phyloP scores from a whole-genome alignment of 2,888 invertebrate genomes.

The Tanypteryx hageni region DNA sequence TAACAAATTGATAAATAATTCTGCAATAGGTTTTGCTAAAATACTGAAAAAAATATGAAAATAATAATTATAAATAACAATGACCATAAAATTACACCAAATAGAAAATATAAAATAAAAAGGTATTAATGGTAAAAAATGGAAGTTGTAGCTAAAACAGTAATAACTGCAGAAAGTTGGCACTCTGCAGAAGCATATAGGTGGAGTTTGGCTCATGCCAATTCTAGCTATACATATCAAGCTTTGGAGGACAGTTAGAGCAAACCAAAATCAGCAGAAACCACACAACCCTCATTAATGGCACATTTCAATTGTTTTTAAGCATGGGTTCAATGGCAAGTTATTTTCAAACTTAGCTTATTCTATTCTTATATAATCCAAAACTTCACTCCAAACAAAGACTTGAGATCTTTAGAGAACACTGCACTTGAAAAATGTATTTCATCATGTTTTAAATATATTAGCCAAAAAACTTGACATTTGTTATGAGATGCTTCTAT shows the following conservation, averaged over 20 bases:
- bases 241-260: slow-evolving; percentile 48
- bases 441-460: slow-evolving; percentile 37
- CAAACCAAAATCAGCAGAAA: slow-evolving; percentile 65
- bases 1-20: slow-evolving; percentile 16
- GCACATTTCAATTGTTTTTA: slow-evolving; percentile 62
- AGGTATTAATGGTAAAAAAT: slow-evolving; percentile 21
- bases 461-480: slow-evolving; percentile 42
- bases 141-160: slow-evolving; percentile 14
- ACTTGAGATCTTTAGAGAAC: slow-evolving; percentile 46
- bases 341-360: slow-evolving; percentile 58
- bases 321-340: slow-evolving; percentile 58
- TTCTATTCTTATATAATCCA: slow-evolving; percentile 45
- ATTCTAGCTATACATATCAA: slow-evolving; percentile 52
- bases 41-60: slow-evolving; percentile 11
- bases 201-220: slow-evolving; percentile 43
- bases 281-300: slow-evolving; percentile 63
- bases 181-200: slow-evolving; percentile 47
- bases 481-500: slow-evolving; percentile 23
- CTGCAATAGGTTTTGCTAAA: neutral
- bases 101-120: slow-evolving; percentile 27
- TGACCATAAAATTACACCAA: slow-evolving; percentile 4
- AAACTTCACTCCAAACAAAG: slow-evolving; percentile 65
- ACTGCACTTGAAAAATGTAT: slow-evolving; percentile 35
- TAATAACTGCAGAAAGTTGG: slow-evolving; percentile 45
- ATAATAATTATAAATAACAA: slow-evolving; percentile 26